Base-by-base conservation (phyloP, 2,113 vertebrate species). In the Antennarius striatus region DNA sequence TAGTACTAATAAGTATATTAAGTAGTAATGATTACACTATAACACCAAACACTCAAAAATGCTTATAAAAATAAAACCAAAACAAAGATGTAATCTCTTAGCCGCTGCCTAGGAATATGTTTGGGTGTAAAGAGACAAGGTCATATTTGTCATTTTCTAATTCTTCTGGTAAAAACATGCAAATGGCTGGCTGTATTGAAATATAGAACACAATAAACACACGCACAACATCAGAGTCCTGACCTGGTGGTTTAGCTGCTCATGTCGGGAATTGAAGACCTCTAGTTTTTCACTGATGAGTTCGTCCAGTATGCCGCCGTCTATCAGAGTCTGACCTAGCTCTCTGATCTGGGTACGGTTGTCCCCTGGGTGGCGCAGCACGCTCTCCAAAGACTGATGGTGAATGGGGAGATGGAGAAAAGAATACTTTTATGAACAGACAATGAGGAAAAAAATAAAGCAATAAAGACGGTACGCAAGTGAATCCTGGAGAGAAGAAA, bases 281-380 rank as follows among this genome's bases (percentile, higher is more conserved):
- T 98, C 95, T 76, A 99, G 79, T 79, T 97, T 99, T 84, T 99
- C 98, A 16, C 95, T 96, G 86, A 99, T 99, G 64, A 99, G 95
- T 55, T 99, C 97, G 83, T 99, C 96, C 11, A 99, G 93, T 74
- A 98, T 96, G 22, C 96, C 96, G 61, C 98, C 98, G n/a, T 99
- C 98, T 64, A 99, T 97, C 85, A 99, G 76, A 0, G 96, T 99
- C 91, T 99, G 98, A 40, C 96, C 96, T 54, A 99, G 93, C 82
- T 99, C 98, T 63, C 96, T 93, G 88, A 99, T 98, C 89, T 99
- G 98, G 0, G 96, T 98, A 69, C 97, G 92, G 89, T 99, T 99
- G 85, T 99, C 98, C 10, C 94, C 93, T 0, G 98, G 97, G 80
- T 99, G 96, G 29, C 96, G 95, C 50, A 98, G 89, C 56, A 96